Evolutionary conservation across 1,140 invertebrate species (phyloP).

Genomic region (Diachasma alloeum): DNA sequence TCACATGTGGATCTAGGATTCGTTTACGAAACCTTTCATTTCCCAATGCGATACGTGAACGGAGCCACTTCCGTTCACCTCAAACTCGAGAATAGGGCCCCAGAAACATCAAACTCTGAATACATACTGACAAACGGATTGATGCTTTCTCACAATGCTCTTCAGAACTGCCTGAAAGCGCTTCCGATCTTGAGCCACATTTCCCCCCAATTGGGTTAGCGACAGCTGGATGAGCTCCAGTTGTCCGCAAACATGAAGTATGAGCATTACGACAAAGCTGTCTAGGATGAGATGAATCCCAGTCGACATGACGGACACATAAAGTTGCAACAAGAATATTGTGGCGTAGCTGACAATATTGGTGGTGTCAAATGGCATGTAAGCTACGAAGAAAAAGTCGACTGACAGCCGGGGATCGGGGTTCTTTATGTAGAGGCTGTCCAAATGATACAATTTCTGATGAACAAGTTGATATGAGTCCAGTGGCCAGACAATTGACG

Average conservation of each 20-base stretch:
- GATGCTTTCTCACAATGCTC: background rate
- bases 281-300: background rate
- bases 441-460: background rate
- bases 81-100: no score
- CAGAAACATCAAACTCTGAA: background rate
- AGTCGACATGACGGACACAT: background rate
- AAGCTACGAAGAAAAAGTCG: background rate
- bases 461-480: background rate
- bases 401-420: background rate
- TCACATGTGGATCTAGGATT: no score
- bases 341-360: background rate
- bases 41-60: no score
- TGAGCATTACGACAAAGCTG: background rate
- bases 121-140: background rate
- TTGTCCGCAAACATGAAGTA: background rate
- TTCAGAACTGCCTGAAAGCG: background rate
- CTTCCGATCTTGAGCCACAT: background rate
- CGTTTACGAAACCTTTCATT: no score
- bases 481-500: background rate
- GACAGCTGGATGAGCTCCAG: background rate
- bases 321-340: background rate
- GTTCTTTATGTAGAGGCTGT: background rate
- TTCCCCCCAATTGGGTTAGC: background rate
- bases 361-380: background rate
- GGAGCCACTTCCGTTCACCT: no score